Evolutionary conservation across 2,113 vertebrate species (phyloP).

Genomic region (Misgurnus anguillicaudatus): DNA sequence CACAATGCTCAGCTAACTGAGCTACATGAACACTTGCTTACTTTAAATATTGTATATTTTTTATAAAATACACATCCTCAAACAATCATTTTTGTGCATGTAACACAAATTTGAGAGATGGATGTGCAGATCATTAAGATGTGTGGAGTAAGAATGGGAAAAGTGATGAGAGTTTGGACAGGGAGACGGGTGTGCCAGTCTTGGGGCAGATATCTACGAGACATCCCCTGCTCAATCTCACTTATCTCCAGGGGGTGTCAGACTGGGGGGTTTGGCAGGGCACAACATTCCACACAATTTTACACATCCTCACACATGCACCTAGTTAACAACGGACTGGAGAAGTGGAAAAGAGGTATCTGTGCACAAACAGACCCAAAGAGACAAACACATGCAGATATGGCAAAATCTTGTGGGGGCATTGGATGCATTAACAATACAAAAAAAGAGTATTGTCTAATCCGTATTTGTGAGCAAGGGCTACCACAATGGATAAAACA

Average conservation of each 20-base stretch:
- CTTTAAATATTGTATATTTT: background rate
- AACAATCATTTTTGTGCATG: background rate
- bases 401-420: background rate
- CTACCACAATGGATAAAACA: too few relatives aligned
- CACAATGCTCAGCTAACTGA: too few relatives aligned
- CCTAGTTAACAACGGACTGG: conserved; percentile 49
- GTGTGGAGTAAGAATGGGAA: background rate
- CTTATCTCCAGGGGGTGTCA: conserved; percentile 54
- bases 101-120: background rate
- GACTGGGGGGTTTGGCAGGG: conserved; percentile 55
- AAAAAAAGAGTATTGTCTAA: background rate
- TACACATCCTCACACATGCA: conserved; percentile 59
- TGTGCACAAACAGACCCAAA: conserved; percentile 6
- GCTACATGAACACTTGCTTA: too few relatives aligned
- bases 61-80: background rate
- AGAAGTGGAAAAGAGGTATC: conserved; percentile 22
- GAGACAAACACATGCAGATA: conserved; percentile 21
- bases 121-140: background rate
- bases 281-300: conserved; percentile 59
- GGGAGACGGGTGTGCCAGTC: conserved; percentile 50
- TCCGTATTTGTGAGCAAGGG: too few relatives aligned
- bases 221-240: conserved; percentile 56
- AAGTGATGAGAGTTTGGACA: background rate
- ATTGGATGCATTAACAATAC: background rate
- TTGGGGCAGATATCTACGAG: conserved; percentile 51